A percentile compares a stretch with the other conserved stretches of the same genome.
Conservation (phyloP, 2,888 invertebrate species). For the Brenthis ino region DNA sequence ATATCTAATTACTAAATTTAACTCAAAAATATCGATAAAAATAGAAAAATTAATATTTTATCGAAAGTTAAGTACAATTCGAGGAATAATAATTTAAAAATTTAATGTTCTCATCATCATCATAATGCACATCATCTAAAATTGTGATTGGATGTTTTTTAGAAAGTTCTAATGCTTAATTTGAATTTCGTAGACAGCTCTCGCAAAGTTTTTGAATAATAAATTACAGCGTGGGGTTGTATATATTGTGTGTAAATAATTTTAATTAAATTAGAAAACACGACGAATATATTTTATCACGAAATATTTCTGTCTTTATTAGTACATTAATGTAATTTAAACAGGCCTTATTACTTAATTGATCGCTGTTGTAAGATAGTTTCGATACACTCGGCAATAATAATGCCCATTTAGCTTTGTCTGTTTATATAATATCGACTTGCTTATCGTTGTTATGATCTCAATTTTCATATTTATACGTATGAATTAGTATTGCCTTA, state of each 20-base stretch:
- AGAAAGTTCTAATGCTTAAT: constrained; percentile 15
- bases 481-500: constrained; percentile 17
- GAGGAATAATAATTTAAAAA: too few species aligned
- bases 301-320: constrained; percentile 20
- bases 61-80: too few species aligned
- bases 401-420: constrained; percentile 32
- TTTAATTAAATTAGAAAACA: constrained; percentile 13
- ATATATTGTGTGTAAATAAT: constrained; percentile 23
- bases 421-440: constrained; percentile 19
- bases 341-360: constrained; percentile 38
- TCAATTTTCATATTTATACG: constrained; percentile 28
- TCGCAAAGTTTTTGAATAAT: constrained; percentile 18
- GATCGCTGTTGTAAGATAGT: constrained; percentile 31
- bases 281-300: constrained; percentile 10
- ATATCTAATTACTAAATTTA: too few species aligned
- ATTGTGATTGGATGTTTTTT: constrained; percentile 5
- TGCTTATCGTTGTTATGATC: constrained; percentile 32
- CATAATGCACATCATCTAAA: not conserved
- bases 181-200: constrained; percentile 18
- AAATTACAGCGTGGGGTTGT: constrained; percentile 15
- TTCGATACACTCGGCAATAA: constrained; percentile 31
- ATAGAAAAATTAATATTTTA: too few species aligned
- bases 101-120: too few species aligned
- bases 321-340: constrained; percentile 27
- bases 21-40: too few species aligned